phyloP scores from a whole-genome alignment of 2,888 invertebrate species.

The Melanotus villosus region DNA sequence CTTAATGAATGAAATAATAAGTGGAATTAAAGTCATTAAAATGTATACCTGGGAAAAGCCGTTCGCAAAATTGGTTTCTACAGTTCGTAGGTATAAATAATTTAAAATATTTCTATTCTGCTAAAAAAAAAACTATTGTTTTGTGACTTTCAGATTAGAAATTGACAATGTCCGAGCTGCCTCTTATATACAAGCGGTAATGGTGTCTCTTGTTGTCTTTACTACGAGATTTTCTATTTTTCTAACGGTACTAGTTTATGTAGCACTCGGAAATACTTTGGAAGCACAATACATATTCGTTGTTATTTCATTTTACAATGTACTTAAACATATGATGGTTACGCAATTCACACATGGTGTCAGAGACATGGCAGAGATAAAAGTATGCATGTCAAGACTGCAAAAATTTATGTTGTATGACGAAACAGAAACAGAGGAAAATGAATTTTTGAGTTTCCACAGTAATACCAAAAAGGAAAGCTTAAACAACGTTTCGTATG shows the following conservation, averaged over 20 bases:
- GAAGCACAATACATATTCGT: slow-evolving; percentile 88
- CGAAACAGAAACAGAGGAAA: slow-evolving; percentile 55
- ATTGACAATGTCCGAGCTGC: slow-evolving; percentile 65
- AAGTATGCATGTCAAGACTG: slow-evolving; percentile 80
- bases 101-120: no score
- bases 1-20: slow-evolving; percentile 91
- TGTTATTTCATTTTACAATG: slow-evolving; percentile 90
- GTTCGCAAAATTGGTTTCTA: slow-evolving; percentile 81
- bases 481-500: no score
- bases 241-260: slow-evolving; percentile 82
- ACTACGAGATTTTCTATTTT: slow-evolving; percentile 88
- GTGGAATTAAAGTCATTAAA: slow-evolving; percentile 91
- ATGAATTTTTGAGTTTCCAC: no score
- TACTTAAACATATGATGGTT: slow-evolving; percentile 87
- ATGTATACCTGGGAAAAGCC: slow-evolving; percentile 94
- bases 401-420: slow-evolving; percentile 71
- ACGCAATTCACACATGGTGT: slow-evolving; percentile 91
- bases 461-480: no score
- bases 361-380: slow-evolving; percentile 82
- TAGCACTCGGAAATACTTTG: slow-evolving; percentile 77
- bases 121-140: no score
- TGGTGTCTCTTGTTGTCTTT: slow-evolving; percentile 87
- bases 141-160: slow-evolving; percentile 40
- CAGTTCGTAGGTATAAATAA: slow-evolving; percentile 83
- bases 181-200: slow-evolving; percentile 80